Percentiles rank a stretch among this genome's conserved stretches.
Conservation (phyloP, 2,797 vertebrate species). For the Distichodus sexfasciatus region DNA sequence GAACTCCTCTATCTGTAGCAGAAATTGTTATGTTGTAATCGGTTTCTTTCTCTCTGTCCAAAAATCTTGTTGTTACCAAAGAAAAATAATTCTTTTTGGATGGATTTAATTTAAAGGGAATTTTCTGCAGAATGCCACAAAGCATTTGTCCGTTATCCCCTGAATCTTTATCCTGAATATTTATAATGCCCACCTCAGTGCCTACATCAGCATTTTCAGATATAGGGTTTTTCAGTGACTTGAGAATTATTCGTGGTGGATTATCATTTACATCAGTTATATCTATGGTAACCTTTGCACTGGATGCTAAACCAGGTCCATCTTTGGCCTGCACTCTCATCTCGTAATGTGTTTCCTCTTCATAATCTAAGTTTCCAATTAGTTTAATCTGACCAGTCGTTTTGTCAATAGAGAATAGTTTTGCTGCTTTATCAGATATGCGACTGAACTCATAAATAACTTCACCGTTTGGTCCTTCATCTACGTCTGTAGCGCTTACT, state of each 20-base stretch:
- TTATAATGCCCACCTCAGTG: conserved; percentile 45
- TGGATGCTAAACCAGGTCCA: conserved; percentile 8
- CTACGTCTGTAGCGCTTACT: conserved; percentile 68
- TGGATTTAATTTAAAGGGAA: neutral
- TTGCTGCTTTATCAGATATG: conserved; percentile 1
- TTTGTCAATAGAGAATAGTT: conserved; percentile 17
- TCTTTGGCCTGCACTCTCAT: conserved; percentile 28
- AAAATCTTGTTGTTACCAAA: neutral
- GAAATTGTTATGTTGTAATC: neutral
- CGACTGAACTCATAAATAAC: conserved; percentile 27
- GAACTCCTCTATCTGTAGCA: neutral
- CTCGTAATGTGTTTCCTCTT: conserved; percentile 17
- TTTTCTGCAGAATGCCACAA: conserved; percentile 17
- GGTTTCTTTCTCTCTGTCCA: neutral
- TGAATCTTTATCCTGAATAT: conserved; percentile 48
- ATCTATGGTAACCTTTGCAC: conserved; percentile 22
- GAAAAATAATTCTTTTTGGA: conserved; percentile 22
- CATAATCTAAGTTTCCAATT: conserved; percentile 3
- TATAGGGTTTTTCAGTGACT: conserved; percentile 22
- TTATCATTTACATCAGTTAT: conserved; percentile 41
- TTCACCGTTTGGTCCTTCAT: conserved; percentile 25
- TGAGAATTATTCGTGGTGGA: conserved; percentile 15
- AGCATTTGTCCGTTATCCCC: conserved; percentile 28
- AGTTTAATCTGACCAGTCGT: neutral
- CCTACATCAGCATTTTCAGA: conserved; percentile 19